These are phyloP conservation scores for Plotosus lineatus DNA, from an alignment of 2,113 vertebrate genomes.

Conservation along the genomic window DNA sequence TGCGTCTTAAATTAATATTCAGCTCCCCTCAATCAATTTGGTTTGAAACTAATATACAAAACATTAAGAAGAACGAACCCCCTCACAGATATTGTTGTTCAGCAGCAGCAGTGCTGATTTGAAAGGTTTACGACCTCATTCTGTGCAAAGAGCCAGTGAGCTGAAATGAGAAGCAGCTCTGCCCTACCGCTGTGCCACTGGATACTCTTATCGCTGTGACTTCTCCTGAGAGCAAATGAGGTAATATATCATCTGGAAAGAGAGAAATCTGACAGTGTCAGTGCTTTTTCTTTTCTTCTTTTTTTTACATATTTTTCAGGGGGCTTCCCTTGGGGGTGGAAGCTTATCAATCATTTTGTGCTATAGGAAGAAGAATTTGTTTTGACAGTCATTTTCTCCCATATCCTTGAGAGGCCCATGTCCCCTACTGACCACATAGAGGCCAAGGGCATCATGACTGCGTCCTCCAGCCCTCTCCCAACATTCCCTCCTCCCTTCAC, in stretches of 20 bases:
- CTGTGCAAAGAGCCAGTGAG: conserved; percentile 25
- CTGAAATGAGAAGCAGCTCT: conserved; percentile 18
- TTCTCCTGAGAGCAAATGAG: conserved; percentile 35
- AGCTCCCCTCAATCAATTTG: background rate
- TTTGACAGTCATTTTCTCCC: conserved; percentile 57
- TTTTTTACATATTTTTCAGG: background rate
- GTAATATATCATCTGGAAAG: conserved; percentile 44
- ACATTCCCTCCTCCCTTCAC: conserved; percentile 66
- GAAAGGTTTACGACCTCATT: conserved; percentile 16
- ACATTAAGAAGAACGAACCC: background rate
- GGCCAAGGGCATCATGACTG: conserved; percentile 69
- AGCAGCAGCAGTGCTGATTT: background rate
- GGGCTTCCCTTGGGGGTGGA: conserved; percentile 44
- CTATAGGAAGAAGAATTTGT: conserved; percentile 56
- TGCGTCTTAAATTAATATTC: background rate
- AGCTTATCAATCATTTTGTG: conserved; percentile 70
- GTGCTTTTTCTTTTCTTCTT: conserved; percentile 14
- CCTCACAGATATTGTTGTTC: conserved; percentile 1
- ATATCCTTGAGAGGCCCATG: conserved; percentile 61
- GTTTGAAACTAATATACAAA: background rate
- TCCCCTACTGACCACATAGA: conserved; percentile 70
- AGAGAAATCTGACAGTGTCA: conserved; percentile 43
- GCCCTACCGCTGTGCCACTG: conserved; percentile 32
- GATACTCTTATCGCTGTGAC: conserved; percentile 41
- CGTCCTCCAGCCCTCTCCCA: conserved; percentile 41